A percentile compares a stretch with the other conserved stretches of the same genome.
phyloP scores from a whole-genome alignment of 2,113 vertebrate species.

The Saguinus midas region DNA sequence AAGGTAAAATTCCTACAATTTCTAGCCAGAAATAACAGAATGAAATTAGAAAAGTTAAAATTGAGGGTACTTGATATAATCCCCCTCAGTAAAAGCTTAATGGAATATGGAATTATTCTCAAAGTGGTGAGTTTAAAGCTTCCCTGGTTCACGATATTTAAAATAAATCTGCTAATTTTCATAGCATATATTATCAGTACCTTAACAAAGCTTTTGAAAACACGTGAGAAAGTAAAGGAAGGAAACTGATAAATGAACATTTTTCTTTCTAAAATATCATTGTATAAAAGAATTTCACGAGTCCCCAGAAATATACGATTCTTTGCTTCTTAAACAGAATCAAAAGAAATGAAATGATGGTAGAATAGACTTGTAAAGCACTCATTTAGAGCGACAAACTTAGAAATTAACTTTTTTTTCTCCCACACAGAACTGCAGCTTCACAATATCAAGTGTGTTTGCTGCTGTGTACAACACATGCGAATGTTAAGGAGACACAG shows the following conservation, averaged over 20 bases:
- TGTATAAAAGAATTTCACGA: conserved; percentile 29
- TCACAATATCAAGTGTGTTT: conserved; percentile 15
- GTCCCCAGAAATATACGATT: conserved; percentile 10
- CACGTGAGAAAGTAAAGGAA: background rate
- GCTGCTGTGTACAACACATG: conserved; percentile 40
- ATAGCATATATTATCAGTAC: background rate
- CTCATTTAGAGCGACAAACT: background rate
- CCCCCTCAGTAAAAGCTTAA: background rate
- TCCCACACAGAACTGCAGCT: background rate
- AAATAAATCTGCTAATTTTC: conserved; percentile 17
- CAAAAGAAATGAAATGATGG: conserved; percentile 35
- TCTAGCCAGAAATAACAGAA: background rate
- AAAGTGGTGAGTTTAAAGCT: background rate
- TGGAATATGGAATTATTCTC: background rate
- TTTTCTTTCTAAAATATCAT: conserved; percentile 25
- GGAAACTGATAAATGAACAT: background rate
- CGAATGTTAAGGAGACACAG: conserved; percentile 43
- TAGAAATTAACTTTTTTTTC: background rate
- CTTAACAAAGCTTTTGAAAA: background rate
- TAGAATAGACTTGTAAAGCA: conserved; percentile 9
- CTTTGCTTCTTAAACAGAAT: conserved; percentile 51
- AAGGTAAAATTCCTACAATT: background rate
- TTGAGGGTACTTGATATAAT: background rate
- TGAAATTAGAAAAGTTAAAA: background rate
- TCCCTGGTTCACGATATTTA: background rate